Percentiles rank a stretch among this genome's conserved stretches.
Evolutionary conservation across 2,113 vertebrate genomes (phyloP).

Genomic region (Murina feae): DNA sequence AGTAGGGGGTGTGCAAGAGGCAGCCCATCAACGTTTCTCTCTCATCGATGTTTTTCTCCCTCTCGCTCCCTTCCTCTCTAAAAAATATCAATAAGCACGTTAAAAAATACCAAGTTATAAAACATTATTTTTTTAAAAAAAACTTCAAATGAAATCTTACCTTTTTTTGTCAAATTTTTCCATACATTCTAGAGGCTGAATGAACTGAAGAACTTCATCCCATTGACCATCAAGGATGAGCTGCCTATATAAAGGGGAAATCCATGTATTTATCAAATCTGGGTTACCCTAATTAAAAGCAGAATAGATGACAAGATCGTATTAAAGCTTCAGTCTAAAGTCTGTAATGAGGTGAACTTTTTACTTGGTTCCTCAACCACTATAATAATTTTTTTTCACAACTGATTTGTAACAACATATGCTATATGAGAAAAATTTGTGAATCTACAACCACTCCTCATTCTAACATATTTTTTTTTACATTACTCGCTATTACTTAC

Average conservation of each 20-base stretch:
- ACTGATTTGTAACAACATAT: not conserved
- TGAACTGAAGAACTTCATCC: slow-evolving; percentile 99
- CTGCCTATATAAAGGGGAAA: slow-evolving; percentile 83
- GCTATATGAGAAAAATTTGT: not conserved
- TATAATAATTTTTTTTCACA: slow-evolving; percentile 40
- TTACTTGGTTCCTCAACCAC: not conserved
- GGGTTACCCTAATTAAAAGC: slow-evolving; percentile 26
- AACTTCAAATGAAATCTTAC: slow-evolving; percentile 76
- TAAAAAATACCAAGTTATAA: not conserved
- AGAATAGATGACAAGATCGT: not conserved
- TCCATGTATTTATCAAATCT: not conserved
- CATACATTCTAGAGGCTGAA: slow-evolving; percentile 97
- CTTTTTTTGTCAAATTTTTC: slow-evolving; percentile 98
- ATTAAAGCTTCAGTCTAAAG: slow-evolving; percentile 12
- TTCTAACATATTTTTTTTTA: not conserved
- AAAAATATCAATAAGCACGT: not conserved
- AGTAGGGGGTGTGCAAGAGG: not conserved
- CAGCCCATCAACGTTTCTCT: not conserved
- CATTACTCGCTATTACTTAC: not conserved
- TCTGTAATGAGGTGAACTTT: slow-evolving; percentile 16
- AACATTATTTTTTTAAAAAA: not conserved
- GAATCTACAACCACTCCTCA: not conserved
- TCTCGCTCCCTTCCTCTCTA: not conserved
- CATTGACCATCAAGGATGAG: slow-evolving; percentile 97
- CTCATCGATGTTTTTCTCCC: not conserved